Evolutionary conservation across 2,113 vertebrate species (phyloP).

Genomic region (Nicator chloris): DNA sequence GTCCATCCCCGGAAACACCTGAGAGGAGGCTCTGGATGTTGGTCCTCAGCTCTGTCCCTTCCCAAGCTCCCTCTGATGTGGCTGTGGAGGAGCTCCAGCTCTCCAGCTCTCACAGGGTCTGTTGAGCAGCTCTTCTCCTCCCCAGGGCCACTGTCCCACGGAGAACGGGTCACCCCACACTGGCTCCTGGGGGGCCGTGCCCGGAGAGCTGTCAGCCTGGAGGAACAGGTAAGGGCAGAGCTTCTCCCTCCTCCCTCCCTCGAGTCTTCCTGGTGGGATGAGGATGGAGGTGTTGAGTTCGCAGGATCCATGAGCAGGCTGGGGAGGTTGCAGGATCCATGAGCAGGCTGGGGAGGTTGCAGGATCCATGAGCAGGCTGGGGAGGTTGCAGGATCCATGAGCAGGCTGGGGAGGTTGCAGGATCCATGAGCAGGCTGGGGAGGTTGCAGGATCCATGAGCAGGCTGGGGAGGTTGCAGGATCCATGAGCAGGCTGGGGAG

Average conservation of each 20-base stretch:
- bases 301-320: no score
- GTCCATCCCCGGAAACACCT: not conserved
- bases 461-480: not conserved
- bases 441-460: not conserved
- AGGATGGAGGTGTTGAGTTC: rapidly evolving
- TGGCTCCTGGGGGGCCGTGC: slow-evolving; percentile 17
- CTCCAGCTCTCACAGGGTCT: rapidly evolving
- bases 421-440: rapidly evolving
- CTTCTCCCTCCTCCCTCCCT: no score
- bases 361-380: rapidly evolving
- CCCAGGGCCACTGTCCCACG: not conserved
- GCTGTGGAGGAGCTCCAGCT: not conserved
- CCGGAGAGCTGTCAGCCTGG: not conserved
- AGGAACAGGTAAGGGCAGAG: not conserved
- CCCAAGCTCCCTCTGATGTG: rapidly evolving
- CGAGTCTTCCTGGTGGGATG: not conserved
- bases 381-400: not conserved
- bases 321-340: no score
- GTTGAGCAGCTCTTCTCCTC: not conserved
- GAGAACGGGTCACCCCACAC: slow-evolving; percentile 6
- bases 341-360: no score
- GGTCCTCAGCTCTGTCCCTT: not conserved
- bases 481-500: not conserved
- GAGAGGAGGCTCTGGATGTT: not conserved
- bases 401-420: rapidly evolving